Percentiles rank a stretch among this genome's conserved stretches.
Conservation (phyloP, 2,797 vertebrate genomes). For the Carduelis carduelis region DNA sequence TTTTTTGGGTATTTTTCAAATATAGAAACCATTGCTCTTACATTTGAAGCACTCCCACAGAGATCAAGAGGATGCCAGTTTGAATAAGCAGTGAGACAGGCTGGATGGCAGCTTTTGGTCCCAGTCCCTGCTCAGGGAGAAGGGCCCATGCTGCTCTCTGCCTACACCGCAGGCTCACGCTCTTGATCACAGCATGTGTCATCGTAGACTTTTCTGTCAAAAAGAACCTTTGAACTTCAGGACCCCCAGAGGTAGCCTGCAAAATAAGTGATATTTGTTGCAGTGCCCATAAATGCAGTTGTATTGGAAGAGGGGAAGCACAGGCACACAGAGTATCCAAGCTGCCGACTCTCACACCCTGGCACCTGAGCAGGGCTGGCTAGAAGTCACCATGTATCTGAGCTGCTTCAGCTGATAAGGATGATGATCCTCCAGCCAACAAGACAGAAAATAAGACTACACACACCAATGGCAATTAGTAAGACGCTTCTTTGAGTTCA, state of each 20-base stretch:
- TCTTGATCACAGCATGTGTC: neutral
- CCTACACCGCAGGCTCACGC: neutral
- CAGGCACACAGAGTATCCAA: neutral
- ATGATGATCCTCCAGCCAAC: neutral
- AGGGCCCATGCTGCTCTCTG: neutral
- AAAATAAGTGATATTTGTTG: neutral
- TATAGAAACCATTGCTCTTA: neutral
- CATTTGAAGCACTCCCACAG: neutral
- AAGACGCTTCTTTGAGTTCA: neutral
- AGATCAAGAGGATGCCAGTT: neutral
- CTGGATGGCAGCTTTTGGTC: neutral
- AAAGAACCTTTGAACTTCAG: constrained; percentile 7
- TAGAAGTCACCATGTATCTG: neutral
- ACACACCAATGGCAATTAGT: neutral
- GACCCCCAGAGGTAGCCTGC: neutral
- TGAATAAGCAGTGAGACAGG: neutral
- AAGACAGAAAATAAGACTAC: neutral
- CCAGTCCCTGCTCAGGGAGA: neutral
- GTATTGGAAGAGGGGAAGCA: neutral
- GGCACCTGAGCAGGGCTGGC: neutral
- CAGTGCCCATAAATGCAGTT: neutral
- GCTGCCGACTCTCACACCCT: accelerated
- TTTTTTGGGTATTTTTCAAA: neutral
- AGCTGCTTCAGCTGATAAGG: neutral
- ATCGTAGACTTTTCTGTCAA: neutral